phyloP scores from a whole-genome alignment of 2,888 invertebrate genomes.

The Nemurella pictetii region DNA sequence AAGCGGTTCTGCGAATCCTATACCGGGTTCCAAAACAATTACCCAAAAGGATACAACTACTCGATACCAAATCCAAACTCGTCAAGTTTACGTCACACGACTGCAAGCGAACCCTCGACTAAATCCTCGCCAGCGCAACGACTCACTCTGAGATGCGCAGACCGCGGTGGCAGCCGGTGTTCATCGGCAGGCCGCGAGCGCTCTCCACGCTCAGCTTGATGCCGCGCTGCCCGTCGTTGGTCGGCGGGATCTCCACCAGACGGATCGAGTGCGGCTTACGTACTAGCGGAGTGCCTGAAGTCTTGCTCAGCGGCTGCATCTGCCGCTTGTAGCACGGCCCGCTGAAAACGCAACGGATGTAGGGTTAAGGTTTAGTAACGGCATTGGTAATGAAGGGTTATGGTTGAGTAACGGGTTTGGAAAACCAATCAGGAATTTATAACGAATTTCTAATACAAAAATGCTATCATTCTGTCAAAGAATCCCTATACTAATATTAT shows the following conservation, averaged over 20 bases:
- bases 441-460: too few relatives aligned
- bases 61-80: too few relatives aligned
- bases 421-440: too few relatives aligned
- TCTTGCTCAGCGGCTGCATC: constrained; percentile 64
- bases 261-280: constrained; percentile 78
- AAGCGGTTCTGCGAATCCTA: too few relatives aligned
- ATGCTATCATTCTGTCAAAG: too few relatives aligned
- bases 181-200: constrained; percentile 53
- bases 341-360: constrained; percentile 54
- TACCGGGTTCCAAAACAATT: too few relatives aligned
- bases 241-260: constrained; percentile 76
- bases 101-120: too few relatives aligned
- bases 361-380: neutral
- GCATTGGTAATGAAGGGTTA: neutral
- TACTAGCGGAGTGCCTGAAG: constrained; percentile 56
- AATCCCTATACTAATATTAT: too few relatives aligned
- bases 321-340: constrained; percentile 76
- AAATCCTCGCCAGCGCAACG: too few relatives aligned
- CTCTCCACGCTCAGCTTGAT: constrained; percentile 65
- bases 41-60: too few relatives aligned
- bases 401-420: too few relatives aligned
- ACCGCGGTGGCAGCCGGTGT: constrained; percentile 57
- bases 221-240: constrained; percentile 60
- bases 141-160: constrained; percentile 73
- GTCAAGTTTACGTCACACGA: too few relatives aligned